A percentile compares a stretch with the other conserved stretches of the same genome.
Evolutionary conservation across 2,888 invertebrate genomes (phyloP).

Genomic region (Himalopsyche anomala): DNA sequence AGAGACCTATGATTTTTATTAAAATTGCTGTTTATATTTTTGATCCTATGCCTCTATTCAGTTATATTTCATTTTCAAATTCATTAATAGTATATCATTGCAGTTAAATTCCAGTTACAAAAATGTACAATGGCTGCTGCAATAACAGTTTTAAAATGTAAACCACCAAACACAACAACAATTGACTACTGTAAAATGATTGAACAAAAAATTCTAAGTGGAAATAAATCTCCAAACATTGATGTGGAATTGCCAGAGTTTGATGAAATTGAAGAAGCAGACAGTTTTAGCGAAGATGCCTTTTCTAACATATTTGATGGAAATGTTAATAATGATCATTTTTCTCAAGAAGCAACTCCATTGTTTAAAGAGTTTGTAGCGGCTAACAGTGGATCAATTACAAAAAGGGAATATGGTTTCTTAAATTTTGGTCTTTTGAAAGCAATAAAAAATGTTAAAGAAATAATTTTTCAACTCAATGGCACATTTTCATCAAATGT

Average conservation of each 20-base stretch:
- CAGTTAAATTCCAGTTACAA: slow-evolving; percentile 47
- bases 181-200: slow-evolving; percentile 55
- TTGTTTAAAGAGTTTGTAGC: not conserved
- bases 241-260: not conserved
- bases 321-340: not conserved
- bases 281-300: not conserved
- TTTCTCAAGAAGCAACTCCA: not conserved
- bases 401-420: slow-evolving; percentile 9
- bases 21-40: too few species aligned
- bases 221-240: not conserved
- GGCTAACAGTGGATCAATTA: not conserved
- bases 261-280: not conserved
- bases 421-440: slow-evolving; percentile 54
- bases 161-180: slow-evolving; percentile 54
- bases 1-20: too few species aligned
- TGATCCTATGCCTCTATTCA: too few species aligned
- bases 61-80: not conserved
- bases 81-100: slow-evolving; percentile 18
- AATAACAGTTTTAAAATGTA: slow-evolving; percentile 58
- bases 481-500: slow-evolving; percentile 50
- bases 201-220: not conserved
- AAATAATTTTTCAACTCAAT: slow-evolving; percentile 47
- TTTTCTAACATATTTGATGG: slow-evolving; percentile 13
- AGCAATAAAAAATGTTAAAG: slow-evolving; percentile 55
- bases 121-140: slow-evolving; percentile 56